A percentile compares a stretch with the other conserved stretches of the same genome.
Evolutionary conservation across 2,797 vertebrate genomes (phyloP).

Genomic region (Telmatherina bonti): DNA sequence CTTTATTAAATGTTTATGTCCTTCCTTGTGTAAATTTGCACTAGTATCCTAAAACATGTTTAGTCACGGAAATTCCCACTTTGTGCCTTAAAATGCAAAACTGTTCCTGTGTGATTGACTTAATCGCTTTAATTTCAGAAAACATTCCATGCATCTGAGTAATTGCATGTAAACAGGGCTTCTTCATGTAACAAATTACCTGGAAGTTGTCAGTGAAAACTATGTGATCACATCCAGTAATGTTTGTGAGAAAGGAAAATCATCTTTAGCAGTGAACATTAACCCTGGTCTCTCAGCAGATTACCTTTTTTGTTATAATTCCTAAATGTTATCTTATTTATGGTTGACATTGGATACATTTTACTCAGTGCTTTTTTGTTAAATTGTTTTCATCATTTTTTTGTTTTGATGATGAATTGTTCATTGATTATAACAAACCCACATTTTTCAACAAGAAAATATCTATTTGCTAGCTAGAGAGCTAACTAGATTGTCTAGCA

Average conservation of each 20-base stretch:
- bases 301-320: not conserved
- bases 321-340: not conserved
- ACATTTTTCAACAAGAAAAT: too few species aligned
- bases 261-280: too few species aligned
- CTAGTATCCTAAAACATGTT: not conserved
- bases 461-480: too few species aligned
- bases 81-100: too few species aligned
- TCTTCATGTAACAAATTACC: not conserved
- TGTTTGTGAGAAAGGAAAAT: too few species aligned
- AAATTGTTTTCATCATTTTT: too few species aligned
- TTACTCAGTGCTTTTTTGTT: not conserved
- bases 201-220: not conserved
- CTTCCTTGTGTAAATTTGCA: not conserved
- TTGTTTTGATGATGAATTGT: not conserved
- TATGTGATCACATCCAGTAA: not conserved
- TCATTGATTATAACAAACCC: too few species aligned
- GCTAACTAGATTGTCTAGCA: too few species aligned
- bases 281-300: not conserved
- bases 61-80: too few species aligned
- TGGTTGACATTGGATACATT: not conserved
- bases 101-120: too few species aligned
- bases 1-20: not conserved
- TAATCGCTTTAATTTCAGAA: not conserved
- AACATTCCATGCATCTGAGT: too few species aligned
- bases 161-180: not conserved